Base-by-base conservation (phyloP, 2,888 invertebrate genomes). In the Dinocampus coccinellae region DNA sequence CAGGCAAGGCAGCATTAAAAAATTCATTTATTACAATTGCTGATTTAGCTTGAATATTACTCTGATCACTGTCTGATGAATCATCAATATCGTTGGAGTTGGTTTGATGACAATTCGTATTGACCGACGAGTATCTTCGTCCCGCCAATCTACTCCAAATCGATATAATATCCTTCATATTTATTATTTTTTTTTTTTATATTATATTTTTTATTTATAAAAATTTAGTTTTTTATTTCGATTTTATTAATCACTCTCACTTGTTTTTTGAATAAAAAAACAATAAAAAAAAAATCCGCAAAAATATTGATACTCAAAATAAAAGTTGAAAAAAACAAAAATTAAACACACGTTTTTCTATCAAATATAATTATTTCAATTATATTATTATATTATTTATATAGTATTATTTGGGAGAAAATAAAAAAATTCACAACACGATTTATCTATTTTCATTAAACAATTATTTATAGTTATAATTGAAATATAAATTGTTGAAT, bases 81-180 rank as follows among this genome's bases (percentile, higher is more conserved):
- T 75, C 74, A 34, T 74, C 73, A 65, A 72, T 70, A n/a, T 77
- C 73, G 29, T 71, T 73, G 6, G 57, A 66, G 52, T 29, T 60
- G 34, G 60, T 13, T 20, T 65, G 70, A 39, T 74, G 79, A 0
- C 73, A 69, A 55, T 81, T 87, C 0, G 87, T 85, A 80, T 89
- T 90, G 57, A 90, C 91, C 29, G 89, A 87, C 36, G 91, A 90
- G 80, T 92, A 92, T 16, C 89, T 89, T 67, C 90, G 87, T 2
- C 89, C 89, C 61, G 91, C 83, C 39, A 90, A 85, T 34, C 88
- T 86, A 64, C 87, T 89, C 90, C 90, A 92, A 77, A 92, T 90
- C 86, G 91, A 90, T 77, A 89, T 88, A 20, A 92, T 84, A 78
- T 92, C 92, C 87, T 92, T 92, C 92, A 92, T 92, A 77, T 11